Base-by-base conservation (phyloP, 2,113 vertebrate genomes). In the Corythoichthys intestinalis region DNA sequence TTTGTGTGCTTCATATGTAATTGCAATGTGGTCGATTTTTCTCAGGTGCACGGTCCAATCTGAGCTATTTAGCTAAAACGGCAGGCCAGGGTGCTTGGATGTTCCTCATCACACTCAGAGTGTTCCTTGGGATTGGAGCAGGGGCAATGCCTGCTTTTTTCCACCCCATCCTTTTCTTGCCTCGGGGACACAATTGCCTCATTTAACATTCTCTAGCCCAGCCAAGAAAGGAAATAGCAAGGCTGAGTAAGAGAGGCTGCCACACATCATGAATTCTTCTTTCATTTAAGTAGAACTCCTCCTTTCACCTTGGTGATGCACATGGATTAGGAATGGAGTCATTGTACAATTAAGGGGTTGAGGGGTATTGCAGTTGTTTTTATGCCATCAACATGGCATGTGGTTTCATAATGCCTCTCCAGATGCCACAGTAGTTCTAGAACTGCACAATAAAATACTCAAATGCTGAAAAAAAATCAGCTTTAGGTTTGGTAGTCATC, bases 181-280 rank as follows among this genome's bases (percentile, higher is more conserved):
- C 90, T 87, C 72, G 76, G 76, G 90, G 88, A 93, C 90, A 91
- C 88, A 91, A 90, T 92, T 87, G 89, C 91, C 90, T 91, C 92
- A 89, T 91, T 91, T 92, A 91, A 90, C 90, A 92, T 91, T 93
- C 88, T 87, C 86, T 90, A 88, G 87, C 89, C 82, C 83, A 88
- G 88, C 89, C 87, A 89, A 86, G 89, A 90, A 87, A 80, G 88
- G 90, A 90, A 91, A 84, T 88, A 84, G 91, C 84, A 76, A 82
- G 90, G 82, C 82, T 87, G 85, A 88, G 85, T 82, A 74, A 87
- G 82, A 82, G 88, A 86, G 85, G 85, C 84, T 65, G 71, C 87
- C 83, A 82, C 79, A 85, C 87, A 90, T 86, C 88, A 89, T 86
- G 85, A 91, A 91, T 92, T 91, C 89, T 91, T 89, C 87, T 87